Evolutionary conservation across 1,140 invertebrate genomes (phyloP).

Genomic region (Aphelenchoides besseyi): DNA sequence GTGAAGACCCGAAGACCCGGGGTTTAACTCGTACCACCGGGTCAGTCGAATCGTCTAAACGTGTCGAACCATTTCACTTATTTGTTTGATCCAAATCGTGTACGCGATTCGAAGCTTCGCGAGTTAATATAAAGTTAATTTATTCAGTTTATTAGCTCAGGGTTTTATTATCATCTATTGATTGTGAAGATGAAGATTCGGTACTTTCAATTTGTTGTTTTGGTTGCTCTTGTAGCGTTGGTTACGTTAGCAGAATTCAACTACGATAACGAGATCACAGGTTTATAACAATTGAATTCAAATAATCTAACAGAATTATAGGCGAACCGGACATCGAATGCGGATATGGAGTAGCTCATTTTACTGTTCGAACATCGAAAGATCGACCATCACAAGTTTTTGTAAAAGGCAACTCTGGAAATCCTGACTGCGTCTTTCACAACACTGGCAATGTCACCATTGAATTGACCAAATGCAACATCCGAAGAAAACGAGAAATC

Average conservation of each 20-base stretch:
- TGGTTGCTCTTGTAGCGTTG: background rate
- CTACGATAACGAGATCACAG: slow-evolving; percentile 31
- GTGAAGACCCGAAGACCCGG: too few relatives aligned
- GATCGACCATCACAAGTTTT: slow-evolving; percentile 48
- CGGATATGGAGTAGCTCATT: slow-evolving; percentile 43
- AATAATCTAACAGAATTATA: slow-evolving; percentile 30
- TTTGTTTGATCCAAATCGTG: too few relatives aligned
- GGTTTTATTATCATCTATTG: background rate
- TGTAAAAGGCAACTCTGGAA: slow-evolving; percentile 57
- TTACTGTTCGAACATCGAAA: slow-evolving; percentile 51
- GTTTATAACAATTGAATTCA: slow-evolving; percentile 19
- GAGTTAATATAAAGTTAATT: background rate
- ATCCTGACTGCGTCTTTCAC: slow-evolving; percentile 49
- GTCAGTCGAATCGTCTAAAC: background rate
- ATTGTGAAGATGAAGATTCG: background rate
- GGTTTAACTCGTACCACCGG: background rate
- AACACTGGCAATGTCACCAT: slow-evolving; percentile 54
- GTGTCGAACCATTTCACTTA: too few relatives aligned
- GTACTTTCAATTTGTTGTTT: background rate
- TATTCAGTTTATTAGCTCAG: background rate
- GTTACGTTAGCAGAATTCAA: background rate
- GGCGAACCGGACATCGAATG: slow-evolving; percentile 57
- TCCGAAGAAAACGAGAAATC: slow-evolving; percentile 56
- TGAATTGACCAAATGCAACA: slow-evolving; percentile 55
- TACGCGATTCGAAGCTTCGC: too few relatives aligned